Base-by-base conservation (phyloP, 2,797 vertebrate species). In the Schizopygopsis malacanthus region DNA sequence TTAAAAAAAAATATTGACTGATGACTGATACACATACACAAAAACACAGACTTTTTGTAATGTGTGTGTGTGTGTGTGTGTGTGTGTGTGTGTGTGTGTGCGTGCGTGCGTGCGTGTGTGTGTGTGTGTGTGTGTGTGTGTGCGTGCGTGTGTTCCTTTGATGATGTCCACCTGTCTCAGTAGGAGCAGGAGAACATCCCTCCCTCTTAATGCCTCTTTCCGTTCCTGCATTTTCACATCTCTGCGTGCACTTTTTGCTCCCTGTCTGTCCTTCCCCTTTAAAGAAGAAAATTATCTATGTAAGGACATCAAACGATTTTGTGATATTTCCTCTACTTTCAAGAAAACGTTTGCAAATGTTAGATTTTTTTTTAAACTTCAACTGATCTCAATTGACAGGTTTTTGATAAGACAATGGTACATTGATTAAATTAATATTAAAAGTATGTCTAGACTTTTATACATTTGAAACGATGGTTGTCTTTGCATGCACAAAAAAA, bases 201-300 rank as follows among this genome's bases (percentile, higher is more conserved):
- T 83, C 63, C 78, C 16, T 78, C 16, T 86, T 83, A 88, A 88
- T 84, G 82, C 82, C 52, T 86, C 85, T 75, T 86, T 83, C 78
- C 6, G 43, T 13, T 72, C 10, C 70, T 75, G 65, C 45, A 43
- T 67, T 75, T 63, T 82, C 47, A 52, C 52, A 61, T 47, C 81
- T 73, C 65, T 28, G 22, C 77, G 20, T 71, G 54, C 69, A 77
- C 61, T 5, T 39, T 71, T 82, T 54, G 18, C 54, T n/a, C 28
- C 8, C 28, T 33, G 43, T 25, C 16, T 72, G 15, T 65, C 25
- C 28, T 39, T 52, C 6, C 10, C 28, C 18, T 22, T 3, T 4
- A 81, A 67, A 65, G 43, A 45, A n/a, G 43, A 37, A 69, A 81
- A 81, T 41, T 1, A 18, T 63, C 1, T 65, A 20, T 22, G 45